These are phyloP conservation scores for Erpornis zantholeuca DNA, from an alignment of 2,113 vertebrate genomes.

Conservation along the genomic window DNA sequence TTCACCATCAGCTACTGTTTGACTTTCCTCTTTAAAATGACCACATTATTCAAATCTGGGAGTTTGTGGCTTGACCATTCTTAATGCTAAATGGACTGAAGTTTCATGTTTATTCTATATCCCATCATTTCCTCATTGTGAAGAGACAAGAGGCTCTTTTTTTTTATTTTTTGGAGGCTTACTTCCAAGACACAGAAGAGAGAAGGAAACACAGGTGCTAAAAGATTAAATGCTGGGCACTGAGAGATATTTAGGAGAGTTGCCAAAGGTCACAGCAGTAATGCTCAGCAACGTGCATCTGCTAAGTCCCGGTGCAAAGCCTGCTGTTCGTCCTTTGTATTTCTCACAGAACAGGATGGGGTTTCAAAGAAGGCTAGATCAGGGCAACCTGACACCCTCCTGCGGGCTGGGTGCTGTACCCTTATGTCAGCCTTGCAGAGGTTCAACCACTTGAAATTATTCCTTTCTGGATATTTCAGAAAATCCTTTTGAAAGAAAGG, in stretches of 20 bases:
- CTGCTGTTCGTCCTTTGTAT: neutral
- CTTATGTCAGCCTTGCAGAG: neutral
- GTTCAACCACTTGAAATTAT: neutral
- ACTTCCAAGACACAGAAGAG: neutral
- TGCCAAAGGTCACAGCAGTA: neutral
- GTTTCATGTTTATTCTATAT: neutral
- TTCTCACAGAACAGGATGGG: neutral
- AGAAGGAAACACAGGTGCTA: neutral
- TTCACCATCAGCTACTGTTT: neutral
- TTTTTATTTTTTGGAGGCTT: neutral
- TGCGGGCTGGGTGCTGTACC: neutral
- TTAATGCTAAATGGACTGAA: neutral
- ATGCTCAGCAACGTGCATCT: neutral
- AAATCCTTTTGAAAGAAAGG: conserved; percentile 6
- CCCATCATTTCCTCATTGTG: neutral
- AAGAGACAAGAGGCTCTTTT: neutral
- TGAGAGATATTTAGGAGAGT: neutral
- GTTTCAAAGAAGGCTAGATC: neutral
- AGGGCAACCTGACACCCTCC: neutral
- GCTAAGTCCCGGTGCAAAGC: neutral
- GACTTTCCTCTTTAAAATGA: neutral
- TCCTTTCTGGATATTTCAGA: neutral
- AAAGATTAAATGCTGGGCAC: neutral
- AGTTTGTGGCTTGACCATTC: neutral
- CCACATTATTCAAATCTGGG: neutral